Conservation (phyloP, 2,888 invertebrate species). For the Drosophila buzzatii region DNA sequence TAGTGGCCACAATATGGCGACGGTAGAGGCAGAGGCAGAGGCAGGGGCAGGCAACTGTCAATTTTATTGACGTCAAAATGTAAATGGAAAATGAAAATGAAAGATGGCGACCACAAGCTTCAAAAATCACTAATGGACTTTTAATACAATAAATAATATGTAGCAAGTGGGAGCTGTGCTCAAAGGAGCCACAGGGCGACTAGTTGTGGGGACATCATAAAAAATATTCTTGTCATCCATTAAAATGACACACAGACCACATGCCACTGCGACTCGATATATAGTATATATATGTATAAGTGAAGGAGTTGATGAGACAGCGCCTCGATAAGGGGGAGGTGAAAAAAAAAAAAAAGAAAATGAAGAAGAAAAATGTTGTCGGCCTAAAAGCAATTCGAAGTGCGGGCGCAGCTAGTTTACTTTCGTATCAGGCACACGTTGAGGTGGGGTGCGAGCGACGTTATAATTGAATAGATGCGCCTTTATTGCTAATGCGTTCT, state of each 20-base stretch:
- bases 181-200: constrained; percentile 9
- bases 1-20: constrained; percentile 73
- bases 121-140: constrained; percentile 81
- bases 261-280: neutral
- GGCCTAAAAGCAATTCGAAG: constrained; percentile 40
- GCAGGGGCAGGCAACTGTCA: constrained; percentile 9
- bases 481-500: constrained; percentile 70
- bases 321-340: constrained; percentile 18
- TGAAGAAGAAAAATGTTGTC: constrained; percentile 6
- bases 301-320: constrained; percentile 31
- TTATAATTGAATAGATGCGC: constrained; percentile 77
- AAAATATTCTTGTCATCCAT: constrained; percentile 72
- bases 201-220: neutral
- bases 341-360: neutral
- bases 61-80: constrained; percentile 77
- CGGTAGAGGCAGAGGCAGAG: neutral
- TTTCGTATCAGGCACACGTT: constrained; percentile 9
- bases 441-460: constrained; percentile 14
- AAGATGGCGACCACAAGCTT: constrained; percentile 81
- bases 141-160: constrained; percentile 80
- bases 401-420: constrained; percentile 7
- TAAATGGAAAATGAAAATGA: constrained; percentile 75
- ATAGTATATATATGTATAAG: neutral
- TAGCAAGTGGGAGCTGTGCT: constrained; percentile 5
- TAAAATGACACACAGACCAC: constrained; percentile 48